phyloP scores from a whole-genome alignment of 2,888 invertebrate genomes.

The Drepanosiphum platanoidis region DNA sequence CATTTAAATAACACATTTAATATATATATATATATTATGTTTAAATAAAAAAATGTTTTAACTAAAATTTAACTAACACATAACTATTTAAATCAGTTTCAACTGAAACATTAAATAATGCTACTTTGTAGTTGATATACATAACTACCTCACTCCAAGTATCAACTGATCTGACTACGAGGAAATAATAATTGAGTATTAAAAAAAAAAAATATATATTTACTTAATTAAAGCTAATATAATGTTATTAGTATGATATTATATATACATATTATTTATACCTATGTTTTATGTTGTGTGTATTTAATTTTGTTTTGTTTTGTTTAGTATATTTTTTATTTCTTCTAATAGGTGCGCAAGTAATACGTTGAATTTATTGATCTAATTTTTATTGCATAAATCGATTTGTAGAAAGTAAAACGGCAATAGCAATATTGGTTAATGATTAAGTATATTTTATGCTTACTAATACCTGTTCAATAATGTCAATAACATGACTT shows the following conservation, averaged over 20 bases:
- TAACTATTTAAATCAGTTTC: constrained; percentile 46
- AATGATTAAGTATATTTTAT: neutral
- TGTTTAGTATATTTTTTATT: constrained; percentile 20
- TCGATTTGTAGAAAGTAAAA: neutral
- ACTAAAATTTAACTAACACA: constrained; percentile 33
- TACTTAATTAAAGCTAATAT: constrained; percentile 43
- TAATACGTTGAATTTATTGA: constrained; percentile 1
- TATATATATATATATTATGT: too few species aligned
- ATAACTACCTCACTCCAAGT: constrained; percentile 70
- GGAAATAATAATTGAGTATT: constrained; percentile 58
- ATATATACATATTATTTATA: too few species aligned
- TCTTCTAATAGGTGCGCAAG: constrained; percentile 17
- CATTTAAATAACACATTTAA: constrained; percentile 25
- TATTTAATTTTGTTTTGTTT: constrained; percentile 34
- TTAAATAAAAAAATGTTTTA: constrained; percentile 56
- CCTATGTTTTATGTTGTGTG: constrained; percentile 20
- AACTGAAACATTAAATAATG: constrained; percentile 51
- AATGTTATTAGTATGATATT: constrained; percentile 28
- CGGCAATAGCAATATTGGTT: neutral
- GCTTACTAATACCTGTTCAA: neutral
- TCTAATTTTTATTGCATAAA: neutral
- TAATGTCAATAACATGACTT: too few species aligned
- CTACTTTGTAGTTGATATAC: constrained; percentile 31
- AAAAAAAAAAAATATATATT: constrained; percentile 21
- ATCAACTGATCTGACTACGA: constrained; percentile 70